A percentile compares a stretch with the other conserved stretches of the same genome.
phyloP scores from a whole-genome alignment of 1,140 invertebrate species.

The Helicoverpa armigera region DNA sequence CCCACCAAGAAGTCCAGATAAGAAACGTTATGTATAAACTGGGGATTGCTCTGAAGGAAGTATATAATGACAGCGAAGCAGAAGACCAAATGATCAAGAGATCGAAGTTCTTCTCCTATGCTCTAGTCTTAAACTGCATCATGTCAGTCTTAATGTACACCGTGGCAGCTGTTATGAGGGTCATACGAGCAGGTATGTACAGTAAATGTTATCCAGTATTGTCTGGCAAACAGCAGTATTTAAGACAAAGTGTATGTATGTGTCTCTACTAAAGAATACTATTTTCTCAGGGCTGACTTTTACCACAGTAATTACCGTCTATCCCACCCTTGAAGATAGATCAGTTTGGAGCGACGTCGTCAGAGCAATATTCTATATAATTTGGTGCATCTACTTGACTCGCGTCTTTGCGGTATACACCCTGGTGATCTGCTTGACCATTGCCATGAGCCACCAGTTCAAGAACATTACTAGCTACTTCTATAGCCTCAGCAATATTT shows the following conservation, averaged over 20 bases:
- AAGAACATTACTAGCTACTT: constrained; percentile 34
- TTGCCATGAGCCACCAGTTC: constrained; percentile 31
- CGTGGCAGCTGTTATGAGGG: neutral
- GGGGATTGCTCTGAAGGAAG: constrained; percentile 10
- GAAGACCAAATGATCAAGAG: constrained; percentile 26
- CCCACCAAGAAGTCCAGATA: neutral
- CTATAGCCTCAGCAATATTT: constrained; percentile 10
- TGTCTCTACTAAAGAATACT: neutral
- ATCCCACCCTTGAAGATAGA: constrained; percentile 5
- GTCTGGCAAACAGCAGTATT: neutral
- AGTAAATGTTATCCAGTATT: neutral
- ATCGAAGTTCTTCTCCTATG: constrained; percentile 14
- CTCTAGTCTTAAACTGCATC: neutral
- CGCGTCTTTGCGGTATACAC: constrained; percentile 15
- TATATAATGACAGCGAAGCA: constrained; percentile 1
- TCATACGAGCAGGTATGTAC: neutral
- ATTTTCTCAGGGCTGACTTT: constrained; percentile 28
- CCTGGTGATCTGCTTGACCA: constrained; percentile 22
- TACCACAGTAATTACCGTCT: constrained; percentile 22
- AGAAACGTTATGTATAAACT: constrained; percentile 21
- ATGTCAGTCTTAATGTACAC: constrained; percentile 6
- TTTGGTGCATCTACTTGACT: constrained; percentile 20
- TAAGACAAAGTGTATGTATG: neutral
- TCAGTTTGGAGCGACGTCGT: neutral
- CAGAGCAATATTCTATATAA: neutral